Base-by-base conservation (phyloP, 1,140 invertebrate genomes). In the Drosophila eugracilis region DNA sequence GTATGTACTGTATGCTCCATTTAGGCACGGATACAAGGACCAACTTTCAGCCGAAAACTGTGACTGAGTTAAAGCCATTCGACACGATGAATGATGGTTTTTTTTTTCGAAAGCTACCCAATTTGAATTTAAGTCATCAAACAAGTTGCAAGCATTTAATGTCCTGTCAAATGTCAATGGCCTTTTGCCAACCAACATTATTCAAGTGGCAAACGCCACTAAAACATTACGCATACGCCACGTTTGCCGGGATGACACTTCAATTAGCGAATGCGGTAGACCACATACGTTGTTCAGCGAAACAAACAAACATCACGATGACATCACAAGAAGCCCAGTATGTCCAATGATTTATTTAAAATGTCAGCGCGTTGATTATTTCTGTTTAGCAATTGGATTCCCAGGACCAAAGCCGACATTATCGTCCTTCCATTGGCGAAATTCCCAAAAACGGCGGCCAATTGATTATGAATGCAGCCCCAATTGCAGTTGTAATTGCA, bases 351-450 rank as follows among this genome's bases (percentile, higher is more conserved):
- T 74, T 78, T 58, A 84, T 84, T 85, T 74, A 63, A 69, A 69
- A 78, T 78, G 45, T 42, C 60, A 34, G 66, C 22, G 24, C 67
- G 24, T 48, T 84, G 79, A 81, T 84, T 84, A 78, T 84, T 78
- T 57, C 53, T 78, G 66, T 75, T 80, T 84, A 47, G 79, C 69
- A 84, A 84, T 83, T 78, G 50, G 62, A 48, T 15, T 15, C n/a
- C n/a, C 10, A 0, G 5, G 24, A 19, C 21, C 21, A 44, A 14
- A 21, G 10, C 21, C 7, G 21, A 12, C 49, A 37, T 52, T 21
- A 47, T 28, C 24, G 44, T 15, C 44, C 24, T 47, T 28, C 14
- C 14, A 12, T 47, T 47, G 4, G 22, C n/a, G n/a, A n/a, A n/a
- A n/a, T 26, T 9, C 0, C 22, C 9, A 47, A 28, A 45, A 17